These are phyloP conservation scores for Callopanchax toddi DNA, from an alignment of 2,113 vertebrate species.

Conservation along the genomic window DNA sequence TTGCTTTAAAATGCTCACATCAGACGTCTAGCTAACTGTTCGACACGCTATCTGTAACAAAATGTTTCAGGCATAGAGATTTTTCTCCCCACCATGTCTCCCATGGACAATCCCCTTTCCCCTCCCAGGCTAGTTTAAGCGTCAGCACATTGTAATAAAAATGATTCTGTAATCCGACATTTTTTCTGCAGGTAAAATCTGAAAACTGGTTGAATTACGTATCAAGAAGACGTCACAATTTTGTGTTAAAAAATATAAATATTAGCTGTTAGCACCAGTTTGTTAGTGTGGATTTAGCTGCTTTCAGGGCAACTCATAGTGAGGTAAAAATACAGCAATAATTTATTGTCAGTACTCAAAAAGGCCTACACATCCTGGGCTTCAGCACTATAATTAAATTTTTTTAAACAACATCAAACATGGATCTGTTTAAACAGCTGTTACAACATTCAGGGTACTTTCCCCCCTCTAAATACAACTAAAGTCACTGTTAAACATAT, in stretches of 20 bases:
- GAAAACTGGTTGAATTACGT: neutral
- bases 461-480: no score
- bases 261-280: constrained; percentile 35
- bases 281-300: neutral
- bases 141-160: constrained; percentile 32
- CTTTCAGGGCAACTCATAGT: neutral
- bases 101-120: constrained; percentile 7
- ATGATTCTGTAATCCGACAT: neutral
- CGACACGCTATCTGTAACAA: neutral
- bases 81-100: constrained; percentile 38
- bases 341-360: no score
- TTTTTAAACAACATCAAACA: no score
- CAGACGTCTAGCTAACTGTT: neutral
- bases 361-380: no score
- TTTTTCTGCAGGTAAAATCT: neutral
- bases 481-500: no score
- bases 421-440: no score
- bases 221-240: neutral
- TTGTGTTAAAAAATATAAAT: neutral
- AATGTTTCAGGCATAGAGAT: constrained; percentile 17
- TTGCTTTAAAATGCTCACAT: no score
- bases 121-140: constrained; percentile 45
- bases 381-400: no score
- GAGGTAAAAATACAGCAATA: no score
- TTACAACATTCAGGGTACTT: no score